phyloP scores from a whole-genome alignment of 2,888 invertebrate species.

The Drosophila kuntzei region DNA sequence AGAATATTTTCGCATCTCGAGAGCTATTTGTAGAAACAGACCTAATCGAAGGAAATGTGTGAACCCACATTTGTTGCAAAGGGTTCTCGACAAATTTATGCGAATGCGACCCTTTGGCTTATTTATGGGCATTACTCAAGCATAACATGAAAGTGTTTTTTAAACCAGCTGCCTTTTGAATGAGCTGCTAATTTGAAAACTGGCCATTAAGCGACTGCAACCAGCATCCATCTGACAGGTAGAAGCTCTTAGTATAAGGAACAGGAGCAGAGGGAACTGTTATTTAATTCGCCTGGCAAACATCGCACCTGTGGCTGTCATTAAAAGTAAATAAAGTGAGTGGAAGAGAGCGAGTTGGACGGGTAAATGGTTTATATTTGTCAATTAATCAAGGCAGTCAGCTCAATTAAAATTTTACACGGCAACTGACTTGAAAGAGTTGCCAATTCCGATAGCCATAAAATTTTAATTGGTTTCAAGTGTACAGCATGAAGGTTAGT shows the following conservation, averaged over 20 bases:
- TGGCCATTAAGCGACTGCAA: slow-evolving; percentile 49
- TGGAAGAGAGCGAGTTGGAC: neutral
- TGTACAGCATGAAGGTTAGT: slow-evolving; percentile 22
- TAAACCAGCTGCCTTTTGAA: slow-evolving; percentile 55
- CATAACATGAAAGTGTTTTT: slow-evolving; percentile 73
- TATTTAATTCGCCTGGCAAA: slow-evolving; percentile 51
- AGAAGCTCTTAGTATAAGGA: neutral
- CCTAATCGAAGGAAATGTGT: slow-evolving; percentile 35
- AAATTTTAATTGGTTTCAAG: slow-evolving; percentile 56
- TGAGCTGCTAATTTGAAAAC: slow-evolving; percentile 76
- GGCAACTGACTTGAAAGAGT: slow-evolving; percentile 37
- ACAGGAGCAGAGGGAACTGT: slow-evolving; percentile 13
- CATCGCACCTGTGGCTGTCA: slow-evolving; percentile 70
- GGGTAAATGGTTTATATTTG: slow-evolving; percentile 53
- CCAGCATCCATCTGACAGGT: neutral
- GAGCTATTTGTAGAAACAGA: slow-evolving; percentile 46
- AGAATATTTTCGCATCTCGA: slow-evolving; percentile 37
- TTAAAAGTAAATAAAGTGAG: slow-evolving; percentile 42
- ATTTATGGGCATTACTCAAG: slow-evolving; percentile 71
- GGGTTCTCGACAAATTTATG: slow-evolving; percentile 57
- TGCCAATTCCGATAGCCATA: slow-evolving; percentile 45
- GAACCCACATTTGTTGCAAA: slow-evolving; percentile 28
- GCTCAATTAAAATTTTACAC: slow-evolving; percentile 72
- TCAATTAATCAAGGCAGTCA: slow-evolving; percentile 71
- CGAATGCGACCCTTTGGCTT: slow-evolving; percentile 66